Evolutionary conservation across 2,113 vertebrate genomes (phyloP).

Genomic region (Strigops habroptila): DNA sequence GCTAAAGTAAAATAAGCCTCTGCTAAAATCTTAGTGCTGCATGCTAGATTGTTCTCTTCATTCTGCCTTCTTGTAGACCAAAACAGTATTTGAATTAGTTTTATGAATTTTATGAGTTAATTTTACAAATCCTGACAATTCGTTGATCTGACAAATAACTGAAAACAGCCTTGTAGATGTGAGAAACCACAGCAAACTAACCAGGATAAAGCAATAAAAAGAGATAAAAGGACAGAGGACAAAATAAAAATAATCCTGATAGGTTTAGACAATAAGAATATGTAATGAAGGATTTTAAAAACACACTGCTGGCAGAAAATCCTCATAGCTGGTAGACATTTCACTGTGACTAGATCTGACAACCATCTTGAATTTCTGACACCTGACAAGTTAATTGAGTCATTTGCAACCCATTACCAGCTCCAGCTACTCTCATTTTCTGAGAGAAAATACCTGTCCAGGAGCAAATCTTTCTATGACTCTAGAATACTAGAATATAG

Average conservation of each 20-base stretch:
- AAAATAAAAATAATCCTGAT: background rate
- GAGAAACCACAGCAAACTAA: background rate
- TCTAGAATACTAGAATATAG: background rate
- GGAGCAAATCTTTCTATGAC: background rate
- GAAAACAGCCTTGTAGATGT: background rate
- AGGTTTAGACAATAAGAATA: background rate
- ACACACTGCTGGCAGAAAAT: background rate
- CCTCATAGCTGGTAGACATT: background rate
- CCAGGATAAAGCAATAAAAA: background rate
- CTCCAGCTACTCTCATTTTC: constrained; percentile 8
- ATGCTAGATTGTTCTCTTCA: background rate
- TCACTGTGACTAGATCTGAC: background rate
- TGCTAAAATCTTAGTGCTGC: background rate
- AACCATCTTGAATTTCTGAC: background rate
- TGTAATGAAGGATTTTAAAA: background rate
- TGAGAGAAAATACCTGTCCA: background rate
- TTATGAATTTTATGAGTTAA: background rate
- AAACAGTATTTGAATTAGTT: background rate
- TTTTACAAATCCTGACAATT: background rate
- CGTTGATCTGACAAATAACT: background rate
- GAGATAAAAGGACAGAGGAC: background rate
- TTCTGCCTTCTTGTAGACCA: background rate
- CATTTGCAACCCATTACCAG: background rate
- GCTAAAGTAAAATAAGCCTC: background rate
- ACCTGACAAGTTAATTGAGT: background rate